phyloP scores from a whole-genome alignment of 1,140 invertebrate species.

The Andrena cerasifolii region DNA sequence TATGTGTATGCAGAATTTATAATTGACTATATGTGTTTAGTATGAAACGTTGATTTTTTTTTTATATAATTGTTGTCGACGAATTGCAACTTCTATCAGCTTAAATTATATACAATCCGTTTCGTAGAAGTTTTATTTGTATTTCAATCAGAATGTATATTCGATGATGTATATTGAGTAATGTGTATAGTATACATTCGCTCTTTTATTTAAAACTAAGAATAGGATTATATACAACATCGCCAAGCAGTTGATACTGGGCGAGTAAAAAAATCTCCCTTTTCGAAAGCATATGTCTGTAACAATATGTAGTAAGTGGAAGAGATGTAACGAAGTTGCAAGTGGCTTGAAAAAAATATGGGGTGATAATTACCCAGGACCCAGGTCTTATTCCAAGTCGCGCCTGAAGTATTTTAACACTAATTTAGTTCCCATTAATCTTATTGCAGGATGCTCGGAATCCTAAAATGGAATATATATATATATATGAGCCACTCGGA shows the following conservation, averaged over 20 bases:
- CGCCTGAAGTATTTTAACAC: too few species aligned
- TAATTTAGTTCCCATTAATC: too few species aligned
- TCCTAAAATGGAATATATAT: too few species aligned
- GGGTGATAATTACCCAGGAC: too few species aligned
- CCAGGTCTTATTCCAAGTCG: too few species aligned
- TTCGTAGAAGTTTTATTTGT: not conserved
- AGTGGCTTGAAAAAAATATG: too few species aligned
- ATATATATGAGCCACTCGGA: too few species aligned
- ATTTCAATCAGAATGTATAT: too few species aligned
- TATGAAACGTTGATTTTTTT: not conserved
- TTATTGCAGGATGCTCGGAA: too few species aligned
- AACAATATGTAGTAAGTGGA: too few species aligned
- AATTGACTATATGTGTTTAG: not conserved
- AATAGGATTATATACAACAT: not conserved
- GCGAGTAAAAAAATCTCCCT: not conserved
- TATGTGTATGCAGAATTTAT: conserved; percentile 2
- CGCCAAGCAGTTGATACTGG: not conserved
- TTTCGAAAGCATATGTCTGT: not conserved
- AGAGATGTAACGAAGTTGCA: too few species aligned
- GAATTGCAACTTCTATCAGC: not conserved
- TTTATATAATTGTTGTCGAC: not conserved
- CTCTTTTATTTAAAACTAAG: not conserved
- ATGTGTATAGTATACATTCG: not conserved
- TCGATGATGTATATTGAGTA: too few species aligned
- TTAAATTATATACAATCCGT: not conserved